Base-by-base conservation (phyloP, 1,140 invertebrate species). In the Arctopsyche grandis region DNA sequence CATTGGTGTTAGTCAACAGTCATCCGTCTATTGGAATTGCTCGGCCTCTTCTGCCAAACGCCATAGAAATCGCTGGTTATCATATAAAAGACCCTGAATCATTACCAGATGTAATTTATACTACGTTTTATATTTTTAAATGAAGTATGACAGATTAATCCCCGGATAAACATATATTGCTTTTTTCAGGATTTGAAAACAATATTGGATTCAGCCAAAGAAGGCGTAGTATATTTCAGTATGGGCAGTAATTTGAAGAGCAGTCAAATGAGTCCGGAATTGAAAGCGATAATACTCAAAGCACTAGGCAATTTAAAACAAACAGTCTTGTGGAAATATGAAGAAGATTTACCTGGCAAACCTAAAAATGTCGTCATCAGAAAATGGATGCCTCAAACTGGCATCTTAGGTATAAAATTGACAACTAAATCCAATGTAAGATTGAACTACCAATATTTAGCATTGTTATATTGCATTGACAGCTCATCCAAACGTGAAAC, bases 371-470 rank as follows among this genome's bases (percentile, higher is more conserved):
- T 95, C 0, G 88, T 91, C 81, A 83, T 93, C 0, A 85, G 87
- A 9, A 90, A 90, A 52, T 94, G 93, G 93, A 86, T 93, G 1
- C 93, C 93, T 0, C 93, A 95, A 81, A 89, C 88, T 44, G 92
- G 93, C 82, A 87, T 94, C 79, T 85, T 94, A 56, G 88, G 83
- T 79, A 80, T 16, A 21, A 66, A 46, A 5, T 58, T 58, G 21
- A 9, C 12, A 69, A 22, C 14, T 22, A 12, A 66, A 7, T 21
- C 9, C 16, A 9, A 14, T 60, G 16, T 60, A 21, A 7, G 5
- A 16, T n/a, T n/a, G n/a, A n/a, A n/a, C n/a, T n/a, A n/a, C n/a
- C n/a, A n/a, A n/a, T n/a, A n/a, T n/a, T n/a, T n/a, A n/a, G n/a
- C n/a, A n/a, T n/a, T n/a, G n/a, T n/a, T n/a, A n/a, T n/a, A 14